Percentiles rank a stretch among this genome's conserved stretches.
phyloP scores from a whole-genome alignment of 2,797 vertebrate species.

The Gorsachius magnificus region DNA sequence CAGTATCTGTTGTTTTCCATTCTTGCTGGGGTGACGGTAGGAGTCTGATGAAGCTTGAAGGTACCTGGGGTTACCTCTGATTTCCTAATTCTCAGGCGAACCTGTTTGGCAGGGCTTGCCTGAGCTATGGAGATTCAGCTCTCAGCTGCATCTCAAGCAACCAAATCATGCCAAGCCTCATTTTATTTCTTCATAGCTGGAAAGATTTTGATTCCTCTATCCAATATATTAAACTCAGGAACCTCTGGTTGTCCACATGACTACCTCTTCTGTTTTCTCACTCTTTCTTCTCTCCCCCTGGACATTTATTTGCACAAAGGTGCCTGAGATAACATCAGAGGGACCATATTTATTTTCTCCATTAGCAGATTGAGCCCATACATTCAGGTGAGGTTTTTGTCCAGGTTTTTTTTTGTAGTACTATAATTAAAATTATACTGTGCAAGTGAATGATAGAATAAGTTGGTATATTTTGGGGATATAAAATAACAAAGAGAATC shows the following conservation, averaged over 20 bases:
- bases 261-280: not conserved
- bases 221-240: not conserved
- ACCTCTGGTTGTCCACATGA: not conserved
- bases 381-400: not conserved
- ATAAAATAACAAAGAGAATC: not conserved
- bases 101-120: not conserved
- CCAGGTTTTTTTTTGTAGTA: not conserved
- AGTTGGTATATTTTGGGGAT: not conserved
- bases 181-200: not conserved
- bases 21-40: not conserved
- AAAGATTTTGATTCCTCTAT: not conserved
- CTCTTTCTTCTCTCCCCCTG: not conserved
- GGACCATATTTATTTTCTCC: not conserved
- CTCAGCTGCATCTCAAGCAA: not conserved
- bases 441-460: not conserved
- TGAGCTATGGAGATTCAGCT: not conserved
- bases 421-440: not conserved
- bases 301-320: not conserved
- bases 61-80: slow-evolving; percentile 27
- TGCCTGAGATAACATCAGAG: not conserved
- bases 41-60: slow-evolving; percentile 27
- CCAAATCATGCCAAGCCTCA: not conserved
- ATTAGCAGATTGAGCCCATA: not conserved
- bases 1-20: slow-evolving; percentile 15
- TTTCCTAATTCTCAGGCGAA: not conserved